These are phyloP conservation scores for Pogonocherus hispidulus DNA, from an alignment of 2,888 invertebrate species.

Conservation along the genomic window DNA sequence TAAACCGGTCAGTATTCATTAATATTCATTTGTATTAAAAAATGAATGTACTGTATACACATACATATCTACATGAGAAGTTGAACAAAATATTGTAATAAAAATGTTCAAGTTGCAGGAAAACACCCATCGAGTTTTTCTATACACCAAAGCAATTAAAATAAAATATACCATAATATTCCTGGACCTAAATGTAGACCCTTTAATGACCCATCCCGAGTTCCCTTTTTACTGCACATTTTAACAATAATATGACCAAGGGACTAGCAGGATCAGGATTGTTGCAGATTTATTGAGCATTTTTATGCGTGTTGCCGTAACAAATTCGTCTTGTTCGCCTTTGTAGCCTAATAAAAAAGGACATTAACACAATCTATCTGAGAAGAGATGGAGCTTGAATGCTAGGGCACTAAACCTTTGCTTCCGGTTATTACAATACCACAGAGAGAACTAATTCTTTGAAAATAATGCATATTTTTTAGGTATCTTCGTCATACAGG, in stretches of 20 bases:
- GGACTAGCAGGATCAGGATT: not conserved
- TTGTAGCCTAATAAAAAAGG: constrained; percentile 2
- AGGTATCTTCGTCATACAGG: no score
- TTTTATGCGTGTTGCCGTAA: not conserved
- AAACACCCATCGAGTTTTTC: not conserved
- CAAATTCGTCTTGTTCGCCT: not conserved
- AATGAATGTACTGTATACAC: no score
- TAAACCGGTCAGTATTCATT: no score
- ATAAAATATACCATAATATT: not conserved
- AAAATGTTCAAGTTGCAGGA: not conserved
- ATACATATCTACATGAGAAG: no score
- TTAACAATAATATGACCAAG: not conserved
- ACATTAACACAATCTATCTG: not conserved
- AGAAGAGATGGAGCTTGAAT: not conserved
- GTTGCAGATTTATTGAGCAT: not conserved
- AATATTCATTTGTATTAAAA: no score
- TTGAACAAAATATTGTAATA: not conserved
- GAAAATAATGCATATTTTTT: no score
- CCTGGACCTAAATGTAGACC: not conserved
- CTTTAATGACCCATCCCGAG: not conserved
- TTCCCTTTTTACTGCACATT: not conserved
- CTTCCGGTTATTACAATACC: not conserved
- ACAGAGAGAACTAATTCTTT: not conserved
- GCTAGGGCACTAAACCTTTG: not conserved
- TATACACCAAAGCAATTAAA: not conserved